Base-by-base conservation (phyloP, 2,888 invertebrate species). In the Drosophila stalkeri region DNA sequence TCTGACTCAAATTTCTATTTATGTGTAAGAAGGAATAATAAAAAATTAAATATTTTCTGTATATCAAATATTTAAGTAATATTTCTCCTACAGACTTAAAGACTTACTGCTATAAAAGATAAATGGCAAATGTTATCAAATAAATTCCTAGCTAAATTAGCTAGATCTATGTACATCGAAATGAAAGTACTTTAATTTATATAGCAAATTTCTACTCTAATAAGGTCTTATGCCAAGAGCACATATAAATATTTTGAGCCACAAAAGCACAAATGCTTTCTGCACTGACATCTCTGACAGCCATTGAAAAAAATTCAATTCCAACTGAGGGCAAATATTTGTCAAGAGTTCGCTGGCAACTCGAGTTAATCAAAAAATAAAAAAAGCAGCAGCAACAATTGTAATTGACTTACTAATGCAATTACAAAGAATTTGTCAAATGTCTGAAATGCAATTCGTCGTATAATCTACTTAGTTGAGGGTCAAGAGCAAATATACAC, bases 391-490 rank as follows among this genome's bases (percentile, higher is more conserved):
- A 27, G 60, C 60, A 12, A 27, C 56, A 41, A 18, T 60, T 60
- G 37, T 18, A 60, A 39, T 49, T 60, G 60, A 35, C 18, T 47
- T 37, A 18, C 41, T 65, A 65, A 65, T 65, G 41, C 41, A 65
- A 43, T 51, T 65, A 23, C 33, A 49, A 39, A 8, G 66, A 35
- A 33, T 23, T 35, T 6, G 47, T n/a, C 33, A 49, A 64, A 41
- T 41, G 47, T 64, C 31, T 49, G 31, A 27, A 27, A 27, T 33
- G 64, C 31, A 47, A 20, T 31, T 31, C n/a, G 35, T 27, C 43
- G 35, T 8, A n/a, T 49, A 68, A 79, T 75, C 75, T 55, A 51
- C 59, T 75, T 75, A 52, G 49, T 9, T 54, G 63, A 61, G 64
- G 65, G 64, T 46, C 68, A 78, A 60, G 69, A 31, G 43, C 27